Evolutionary conservation across 1,140 invertebrate species (phyloP).

Genomic region (Parapsyche elsis): DNA sequence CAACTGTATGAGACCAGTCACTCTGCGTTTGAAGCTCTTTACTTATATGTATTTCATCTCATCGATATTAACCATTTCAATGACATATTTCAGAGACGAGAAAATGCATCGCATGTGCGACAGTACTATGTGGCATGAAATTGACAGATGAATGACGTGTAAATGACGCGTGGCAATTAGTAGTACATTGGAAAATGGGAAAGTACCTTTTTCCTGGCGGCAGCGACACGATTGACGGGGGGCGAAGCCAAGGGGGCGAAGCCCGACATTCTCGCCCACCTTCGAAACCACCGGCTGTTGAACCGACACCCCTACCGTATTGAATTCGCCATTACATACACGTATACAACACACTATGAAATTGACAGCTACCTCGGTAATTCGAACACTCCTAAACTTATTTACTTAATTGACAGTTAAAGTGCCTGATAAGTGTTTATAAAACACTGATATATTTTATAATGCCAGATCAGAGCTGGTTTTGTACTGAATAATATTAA

Average conservation of each 20-base stretch:
- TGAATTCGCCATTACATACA: background rate
- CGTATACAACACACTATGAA: background rate
- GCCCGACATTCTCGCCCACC: background rate
- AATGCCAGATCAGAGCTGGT: no score
- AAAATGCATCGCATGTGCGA: background rate
- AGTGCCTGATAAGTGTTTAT: no score
- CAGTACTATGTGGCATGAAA: background rate
- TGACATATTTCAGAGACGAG: background rate
- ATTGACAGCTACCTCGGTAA: no score
- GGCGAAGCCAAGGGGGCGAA: background rate
- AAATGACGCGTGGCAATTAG: background rate
- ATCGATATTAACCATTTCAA: no score
- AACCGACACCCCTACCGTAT: background rate
- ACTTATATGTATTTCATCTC: no score
- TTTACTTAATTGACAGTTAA: no score
- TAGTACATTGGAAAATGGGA: background rate
- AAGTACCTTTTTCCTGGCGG: conserved; percentile 24
- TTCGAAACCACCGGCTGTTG: background rate
- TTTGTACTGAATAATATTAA: no score
- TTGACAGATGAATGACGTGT: background rate
- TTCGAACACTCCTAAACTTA: no score
- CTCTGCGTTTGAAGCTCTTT: no score
- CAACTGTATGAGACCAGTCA: no score
- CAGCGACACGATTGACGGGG: background rate
- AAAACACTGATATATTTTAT: no score